These are phyloP conservation scores for Cheilosia impressa DNA, from an alignment of 2,888 invertebrate species.

Conservation along the genomic window DNA sequence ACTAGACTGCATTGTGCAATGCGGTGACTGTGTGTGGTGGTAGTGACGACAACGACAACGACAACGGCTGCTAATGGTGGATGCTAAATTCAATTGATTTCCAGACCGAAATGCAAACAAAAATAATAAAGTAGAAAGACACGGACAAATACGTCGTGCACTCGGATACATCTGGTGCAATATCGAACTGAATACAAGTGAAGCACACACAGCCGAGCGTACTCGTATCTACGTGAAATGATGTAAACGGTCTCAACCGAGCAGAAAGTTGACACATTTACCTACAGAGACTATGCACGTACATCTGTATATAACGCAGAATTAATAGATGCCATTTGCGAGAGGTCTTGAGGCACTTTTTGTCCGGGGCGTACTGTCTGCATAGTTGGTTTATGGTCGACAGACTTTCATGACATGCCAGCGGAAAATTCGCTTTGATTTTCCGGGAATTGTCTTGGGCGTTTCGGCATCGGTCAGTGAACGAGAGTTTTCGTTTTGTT, in stretches of 20 bases:
- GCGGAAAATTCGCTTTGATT: conserved; percentile 67
- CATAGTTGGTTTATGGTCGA: conserved; percentile 34
- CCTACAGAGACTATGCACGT: conserved; percentile 44
- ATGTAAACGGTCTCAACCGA: conserved; percentile 69
- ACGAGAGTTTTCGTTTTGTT: conserved; percentile 2
- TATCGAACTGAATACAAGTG: conserved; percentile 64
- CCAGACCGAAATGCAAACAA: conserved; percentile 26
- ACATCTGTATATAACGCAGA: background rate
- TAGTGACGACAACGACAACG: background rate
- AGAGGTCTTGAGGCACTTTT: conserved; percentile 1
- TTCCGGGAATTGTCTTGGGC: conserved; percentile 72
- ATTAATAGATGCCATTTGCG: conserved; percentile 38
- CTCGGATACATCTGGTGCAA: conserved; percentile 69
- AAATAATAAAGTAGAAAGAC: background rate
- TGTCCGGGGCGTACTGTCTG: conserved; percentile 39
- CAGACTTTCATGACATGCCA: conserved; percentile 56
- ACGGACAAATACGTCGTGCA: conserved; percentile 6
- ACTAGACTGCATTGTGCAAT: conserved; percentile 64
- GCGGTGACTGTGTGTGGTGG: conserved; percentile 24
- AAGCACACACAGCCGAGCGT: background rate
- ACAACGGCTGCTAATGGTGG: conserved; percentile 5
- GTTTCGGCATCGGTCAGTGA: conserved; percentile 20
- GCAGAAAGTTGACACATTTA: conserved; percentile 74
- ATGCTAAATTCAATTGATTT: conserved; percentile 42
- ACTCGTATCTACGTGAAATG: conserved; percentile 35